Evolutionary conservation across 2,797 vertebrate species (phyloP), one percentile per base, ranked within the genome.

Genomic region (Meriones psammophilus): DNA sequence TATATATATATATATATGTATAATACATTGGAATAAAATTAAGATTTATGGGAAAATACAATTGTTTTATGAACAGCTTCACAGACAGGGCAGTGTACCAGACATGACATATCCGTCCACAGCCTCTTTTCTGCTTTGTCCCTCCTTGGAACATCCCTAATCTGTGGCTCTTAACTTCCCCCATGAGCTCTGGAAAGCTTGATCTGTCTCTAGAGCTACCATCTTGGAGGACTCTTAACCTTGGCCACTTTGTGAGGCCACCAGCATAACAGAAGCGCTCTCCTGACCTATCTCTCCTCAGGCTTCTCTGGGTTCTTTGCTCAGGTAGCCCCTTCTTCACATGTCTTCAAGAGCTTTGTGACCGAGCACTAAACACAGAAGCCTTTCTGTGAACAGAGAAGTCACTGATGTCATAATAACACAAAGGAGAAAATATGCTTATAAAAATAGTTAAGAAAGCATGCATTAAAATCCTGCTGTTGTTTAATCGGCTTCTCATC

Each of bases 361-460:
- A 24, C 12, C 54, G 94, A 68, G 8, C 24, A 94, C 18, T 46
- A 60, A 88, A 85, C 26, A 30, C n/a, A 30, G 76, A 42, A 85
- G 56, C 77, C 58, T 39, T 74, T 76, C 74, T 18, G 28, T 93
- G 76, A 76, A 69, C 24, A 85, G 28, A 93, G 46, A 74, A 89
- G 80, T 83, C 54, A 76, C 15, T 83, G 64, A 81, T 22, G 56
- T 88, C 30, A 80, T 54, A 62, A 85, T n/a, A 50, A 87, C 39
- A 78, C 66, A 95, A 91, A 64, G 17, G 6, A 88, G 60, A 18
- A 86, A 92, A 85, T 62, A 68, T 24, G 50, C 18, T 71, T 54
- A 78, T 56, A 68, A 92, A 89, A 78, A 62, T 66, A 20, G 26
- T 85, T 92, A 74, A 60, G 56, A 89, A 94, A 78, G 85, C 1